Conservation (phyloP, 2,113 vertebrate genomes). For the Otocyon megalotis region DNA sequence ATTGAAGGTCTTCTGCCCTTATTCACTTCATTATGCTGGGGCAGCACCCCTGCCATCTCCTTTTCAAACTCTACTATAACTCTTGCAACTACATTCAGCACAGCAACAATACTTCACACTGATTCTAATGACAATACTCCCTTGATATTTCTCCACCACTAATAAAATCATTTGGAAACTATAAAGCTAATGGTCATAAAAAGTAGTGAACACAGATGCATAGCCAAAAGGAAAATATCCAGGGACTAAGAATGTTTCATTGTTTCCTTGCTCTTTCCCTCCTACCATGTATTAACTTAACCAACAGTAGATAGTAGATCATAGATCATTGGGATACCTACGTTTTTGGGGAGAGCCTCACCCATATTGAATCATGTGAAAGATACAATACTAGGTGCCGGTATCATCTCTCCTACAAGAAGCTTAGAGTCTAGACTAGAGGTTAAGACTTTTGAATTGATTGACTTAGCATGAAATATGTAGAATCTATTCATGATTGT, state of each 20-base stretch:
- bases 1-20: neutral
- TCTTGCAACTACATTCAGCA: neutral
- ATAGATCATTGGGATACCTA: neutral
- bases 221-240: neutral
- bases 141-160: neutral
- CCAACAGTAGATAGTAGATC: neutral
- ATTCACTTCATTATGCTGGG: neutral
- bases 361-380: neutral
- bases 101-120: neutral
- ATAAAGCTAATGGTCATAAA: neutral
- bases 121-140: neutral
- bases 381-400: neutral
- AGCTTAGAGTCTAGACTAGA: neutral
- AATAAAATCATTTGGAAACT: neutral
- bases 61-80: neutral
- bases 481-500: neutral
- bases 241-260: neutral
- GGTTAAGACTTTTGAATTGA: neutral
- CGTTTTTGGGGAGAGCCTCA: neutral
- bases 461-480: neutral
- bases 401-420: neutral
- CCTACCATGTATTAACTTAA: neutral
- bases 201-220: neutral
- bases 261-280: neutral
- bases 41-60: accelerated